Conservation (phyloP, 2,797 vertebrate genomes). For the Sarcoramphus papa region DNA sequence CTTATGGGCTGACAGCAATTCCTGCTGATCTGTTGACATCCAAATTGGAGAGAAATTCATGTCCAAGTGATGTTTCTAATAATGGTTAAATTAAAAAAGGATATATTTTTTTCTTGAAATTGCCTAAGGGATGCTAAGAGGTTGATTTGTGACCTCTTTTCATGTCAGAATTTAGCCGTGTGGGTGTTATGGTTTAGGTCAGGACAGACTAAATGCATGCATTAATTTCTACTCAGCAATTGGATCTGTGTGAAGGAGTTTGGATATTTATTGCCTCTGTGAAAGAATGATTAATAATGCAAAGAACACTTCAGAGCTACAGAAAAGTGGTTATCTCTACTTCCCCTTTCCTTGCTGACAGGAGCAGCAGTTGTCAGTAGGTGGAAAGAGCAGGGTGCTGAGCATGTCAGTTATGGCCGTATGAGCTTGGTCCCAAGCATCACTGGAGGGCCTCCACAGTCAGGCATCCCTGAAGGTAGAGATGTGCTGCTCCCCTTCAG, state of each 20-base stretch:
- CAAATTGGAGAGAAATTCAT: not conserved
- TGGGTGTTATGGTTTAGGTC: not conserved
- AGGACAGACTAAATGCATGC: not conserved
- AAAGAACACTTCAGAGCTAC: not conserved
- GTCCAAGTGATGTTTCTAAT: not conserved
- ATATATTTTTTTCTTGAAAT: not conserved
- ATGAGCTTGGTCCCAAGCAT: not conserved
- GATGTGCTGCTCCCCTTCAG: not conserved
- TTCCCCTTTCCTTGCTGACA: not conserved
- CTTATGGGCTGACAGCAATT: not conserved
- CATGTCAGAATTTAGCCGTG: not conserved
- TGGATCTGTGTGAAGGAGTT: not conserved
- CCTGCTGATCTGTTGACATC: not conserved
- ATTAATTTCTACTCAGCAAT: not conserved
- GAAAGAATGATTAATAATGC: not conserved
- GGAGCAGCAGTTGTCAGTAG: not conserved
- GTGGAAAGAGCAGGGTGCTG: not conserved
- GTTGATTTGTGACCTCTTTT: not conserved
- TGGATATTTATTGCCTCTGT: not conserved
- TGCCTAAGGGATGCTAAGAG: not conserved
- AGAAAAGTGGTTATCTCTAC: not conserved
- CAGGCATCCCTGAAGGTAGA: not conserved
- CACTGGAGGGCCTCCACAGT: not conserved
- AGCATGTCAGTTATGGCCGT: not conserved
- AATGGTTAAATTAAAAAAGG: not conserved